Conservation (phyloP, 2,113 vertebrate genomes). For the Lutjanus erythropterus region DNA sequence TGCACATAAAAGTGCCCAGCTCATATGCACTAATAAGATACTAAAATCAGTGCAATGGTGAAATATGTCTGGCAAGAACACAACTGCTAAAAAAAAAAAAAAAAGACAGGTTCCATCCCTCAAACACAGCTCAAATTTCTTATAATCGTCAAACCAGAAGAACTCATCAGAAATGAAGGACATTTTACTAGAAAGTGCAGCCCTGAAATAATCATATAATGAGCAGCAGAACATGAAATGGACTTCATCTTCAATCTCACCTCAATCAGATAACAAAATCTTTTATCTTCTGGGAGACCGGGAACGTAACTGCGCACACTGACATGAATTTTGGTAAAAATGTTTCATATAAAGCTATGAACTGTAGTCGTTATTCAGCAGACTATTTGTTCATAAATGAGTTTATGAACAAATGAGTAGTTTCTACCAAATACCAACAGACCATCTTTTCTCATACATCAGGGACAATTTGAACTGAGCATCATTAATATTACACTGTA, state of each 20-base stretch:
- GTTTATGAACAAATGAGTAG: too few species aligned
- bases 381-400: background rate
- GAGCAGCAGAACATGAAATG: background rate
- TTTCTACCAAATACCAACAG: background rate
- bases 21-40: background rate
- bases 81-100: background rate
- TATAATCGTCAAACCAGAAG: background rate
- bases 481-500: background rate
- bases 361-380: background rate
- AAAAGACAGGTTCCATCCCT: background rate
- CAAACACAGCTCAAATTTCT: background rate
- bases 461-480: background rate
- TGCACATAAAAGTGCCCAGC: background rate
- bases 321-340: background rate
- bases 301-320: background rate
- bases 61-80: background rate
- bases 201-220: background rate
- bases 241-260: background rate
- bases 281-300: background rate
- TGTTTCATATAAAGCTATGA: background rate
- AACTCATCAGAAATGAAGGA: background rate
- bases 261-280: background rate
- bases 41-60: background rate
- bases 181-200: background rate
- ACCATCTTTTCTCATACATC: background rate